These are phyloP conservation scores for Macroramphosus scolopax DNA, from an alignment of 2,797 vertebrate species.

Conservation along the genomic window DNA sequence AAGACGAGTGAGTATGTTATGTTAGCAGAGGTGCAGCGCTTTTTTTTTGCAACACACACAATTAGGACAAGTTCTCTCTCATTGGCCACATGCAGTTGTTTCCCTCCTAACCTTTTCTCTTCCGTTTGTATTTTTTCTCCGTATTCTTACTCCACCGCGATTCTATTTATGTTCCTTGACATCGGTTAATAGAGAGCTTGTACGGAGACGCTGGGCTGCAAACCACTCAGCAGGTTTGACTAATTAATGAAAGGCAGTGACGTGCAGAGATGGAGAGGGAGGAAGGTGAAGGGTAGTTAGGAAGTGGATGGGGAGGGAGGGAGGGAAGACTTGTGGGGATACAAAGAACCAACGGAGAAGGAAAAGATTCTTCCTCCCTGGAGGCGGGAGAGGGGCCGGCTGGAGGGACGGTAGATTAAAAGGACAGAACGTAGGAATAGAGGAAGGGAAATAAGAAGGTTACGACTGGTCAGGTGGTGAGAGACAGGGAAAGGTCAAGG, in stretches of 20 bases:
- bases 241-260: constrained; percentile 65
- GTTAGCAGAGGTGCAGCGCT: too few relatives aligned
- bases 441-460: constrained; percentile 1
- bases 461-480: constrained; percentile 11
- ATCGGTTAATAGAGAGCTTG: constrained; percentile 52
- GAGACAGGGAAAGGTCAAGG: not conserved
- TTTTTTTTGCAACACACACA: too few relatives aligned
- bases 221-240: constrained; percentile 49
- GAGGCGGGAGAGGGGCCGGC: too few relatives aligned
- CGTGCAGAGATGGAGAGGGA: constrained; percentile 8
- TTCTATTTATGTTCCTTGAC: constrained; percentile 51
- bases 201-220: constrained; percentile 32
- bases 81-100: too few relatives aligned
- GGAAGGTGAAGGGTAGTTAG: too few relatives aligned
- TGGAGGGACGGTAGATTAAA: constrained; percentile 4
- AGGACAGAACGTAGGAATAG: constrained; percentile 1
- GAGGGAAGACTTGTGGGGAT: not conserved
- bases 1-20: too few relatives aligned
- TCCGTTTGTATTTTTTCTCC: constrained; percentile 8
- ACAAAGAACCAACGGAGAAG: not conserved
- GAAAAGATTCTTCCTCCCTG: not conserved
- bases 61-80: too few relatives aligned
- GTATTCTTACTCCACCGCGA: constrained; percentile 16
- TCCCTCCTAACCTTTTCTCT: constrained; percentile 6
- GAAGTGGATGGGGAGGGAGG: too few relatives aligned